phyloP scores from a whole-genome alignment of 2,888 invertebrate genomes.

The Phengaris arion region DNA sequence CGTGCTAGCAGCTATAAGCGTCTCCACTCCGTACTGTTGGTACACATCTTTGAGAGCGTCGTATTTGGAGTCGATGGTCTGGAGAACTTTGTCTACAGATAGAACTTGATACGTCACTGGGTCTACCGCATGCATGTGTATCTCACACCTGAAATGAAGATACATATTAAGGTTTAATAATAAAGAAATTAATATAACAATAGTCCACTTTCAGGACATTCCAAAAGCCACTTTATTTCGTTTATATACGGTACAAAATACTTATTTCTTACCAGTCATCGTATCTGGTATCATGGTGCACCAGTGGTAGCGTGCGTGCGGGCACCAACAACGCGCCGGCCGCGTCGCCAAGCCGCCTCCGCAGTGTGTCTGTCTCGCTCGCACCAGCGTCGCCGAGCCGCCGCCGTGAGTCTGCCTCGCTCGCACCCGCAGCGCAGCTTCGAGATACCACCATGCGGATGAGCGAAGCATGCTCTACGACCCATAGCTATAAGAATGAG shows the following conservation, averaged over 20 bases:
- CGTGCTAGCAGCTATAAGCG: slow-evolving; percentile 66
- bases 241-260: slow-evolving; percentile 38
- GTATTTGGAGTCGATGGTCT: slow-evolving; percentile 90
- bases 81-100: slow-evolving; percentile 87
- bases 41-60: slow-evolving; percentile 87
- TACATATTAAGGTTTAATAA: not conserved
- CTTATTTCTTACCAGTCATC: slow-evolving; percentile 81
- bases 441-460: slow-evolving; percentile 91
- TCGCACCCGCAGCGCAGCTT: slow-evolving; percentile 81
- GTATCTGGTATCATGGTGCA: slow-evolving; percentile 68
- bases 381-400: slow-evolving; percentile 50
- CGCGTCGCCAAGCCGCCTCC: slow-evolving; percentile 85
- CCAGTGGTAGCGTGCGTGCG: slow-evolving; percentile 75
- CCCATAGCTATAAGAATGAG: slow-evolving; percentile 85
- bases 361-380: slow-evolving; percentile 82
- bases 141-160: slow-evolving; percentile 84
- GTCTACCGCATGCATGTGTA: slow-evolving; percentile 91
- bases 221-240: too few relatives aligned
- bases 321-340: slow-evolving; percentile 86
- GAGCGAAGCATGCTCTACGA: slow-evolving; percentile 90
- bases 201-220: too few relatives aligned
- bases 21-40: slow-evolving; percentile 70
- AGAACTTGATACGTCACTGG: slow-evolving; percentile 85
- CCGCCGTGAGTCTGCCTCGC: slow-evolving; percentile 82
- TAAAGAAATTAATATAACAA: too few relatives aligned